Evolutionary conservation across 1,140 invertebrate species (phyloP).

Genomic region (Augochlora pura): DNA sequence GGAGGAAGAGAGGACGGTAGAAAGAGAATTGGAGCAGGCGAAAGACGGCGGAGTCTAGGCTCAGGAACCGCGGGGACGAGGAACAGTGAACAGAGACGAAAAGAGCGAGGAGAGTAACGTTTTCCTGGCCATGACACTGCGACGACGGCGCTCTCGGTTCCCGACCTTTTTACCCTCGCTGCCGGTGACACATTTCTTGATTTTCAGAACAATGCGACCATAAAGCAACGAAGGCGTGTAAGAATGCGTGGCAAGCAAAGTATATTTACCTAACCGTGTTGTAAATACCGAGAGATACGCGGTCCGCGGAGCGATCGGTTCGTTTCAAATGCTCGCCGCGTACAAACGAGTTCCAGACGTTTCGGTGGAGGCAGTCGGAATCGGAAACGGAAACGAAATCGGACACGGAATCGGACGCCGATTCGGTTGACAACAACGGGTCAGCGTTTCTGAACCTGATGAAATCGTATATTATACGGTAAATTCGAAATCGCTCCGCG

Average conservation of each 20-base stretch:
- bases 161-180: slow-evolving; percentile 76
- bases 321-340: slow-evolving; percentile 71
- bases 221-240: slow-evolving; percentile 70
- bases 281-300: slow-evolving; percentile 51
- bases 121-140: slow-evolving; percentile 75
- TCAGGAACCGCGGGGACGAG: slow-evolving; percentile 16
- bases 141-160: slow-evolving; percentile 64
- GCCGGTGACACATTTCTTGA: slow-evolving; percentile 79
- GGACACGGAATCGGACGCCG: no score
- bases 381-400: not conserved
- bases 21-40: slow-evolving; percentile 26
- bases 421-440: no score
- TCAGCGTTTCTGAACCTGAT: no score
- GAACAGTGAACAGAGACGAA: slow-evolving; percentile 16
- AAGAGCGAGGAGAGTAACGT: slow-evolving; percentile 69
- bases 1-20: not conserved
- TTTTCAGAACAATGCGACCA: slow-evolving; percentile 78
- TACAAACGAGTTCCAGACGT: slow-evolving; percentile 37
- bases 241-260: slow-evolving; percentile 58
- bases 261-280: slow-evolving; percentile 50
- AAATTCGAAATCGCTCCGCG: no score
- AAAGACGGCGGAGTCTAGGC: slow-evolving; percentile 37
- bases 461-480: no score
- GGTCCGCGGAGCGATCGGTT: slow-evolving; percentile 23
- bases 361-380: slow-evolving; percentile 9